Evolutionary conservation across 2,888 invertebrate species (phyloP).

Genomic region (Synergus umbraculus): DNA sequence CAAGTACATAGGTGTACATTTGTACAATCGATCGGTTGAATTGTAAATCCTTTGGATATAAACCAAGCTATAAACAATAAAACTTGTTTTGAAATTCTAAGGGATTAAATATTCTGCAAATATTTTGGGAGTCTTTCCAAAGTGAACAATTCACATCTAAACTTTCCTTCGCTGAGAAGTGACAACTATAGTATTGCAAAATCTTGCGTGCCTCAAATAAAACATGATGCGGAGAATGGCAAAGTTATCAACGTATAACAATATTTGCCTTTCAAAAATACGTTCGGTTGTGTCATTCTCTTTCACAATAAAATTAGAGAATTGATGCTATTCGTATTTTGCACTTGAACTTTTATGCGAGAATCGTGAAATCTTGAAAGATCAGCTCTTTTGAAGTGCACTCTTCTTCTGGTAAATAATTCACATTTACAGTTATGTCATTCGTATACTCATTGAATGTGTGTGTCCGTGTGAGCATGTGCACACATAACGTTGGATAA

Average conservation of each 20-base stretch:
- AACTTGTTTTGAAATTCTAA: no score
- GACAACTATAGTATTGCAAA: conserved; percentile 17
- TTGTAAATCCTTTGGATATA: no score
- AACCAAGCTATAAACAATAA: no score
- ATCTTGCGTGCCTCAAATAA: conserved; percentile 4
- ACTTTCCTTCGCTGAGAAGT: background rate
- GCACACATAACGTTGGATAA: conserved; percentile 19
- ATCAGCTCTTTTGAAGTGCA: background rate
- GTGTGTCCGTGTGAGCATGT: background rate
- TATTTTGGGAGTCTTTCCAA: background rate
- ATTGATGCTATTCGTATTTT: background rate
- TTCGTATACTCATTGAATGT: background rate
- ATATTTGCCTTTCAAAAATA: background rate
- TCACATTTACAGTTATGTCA: conserved; percentile 30
- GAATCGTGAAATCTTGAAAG: background rate
- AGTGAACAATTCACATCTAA: background rate
- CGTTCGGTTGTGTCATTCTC: conserved; percentile 18
- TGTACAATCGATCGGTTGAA: no score
- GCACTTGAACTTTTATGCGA: background rate
- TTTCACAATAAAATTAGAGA: background rate
- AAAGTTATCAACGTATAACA: conserved; percentile 6
- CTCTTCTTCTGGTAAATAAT: background rate
- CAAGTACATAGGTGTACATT: no score
- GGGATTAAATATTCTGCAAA: background rate
- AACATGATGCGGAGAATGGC: conserved; percentile 9